Evolutionary conservation across 2,888 invertebrate species (phyloP), one percentile per base, ranked within the genome.

Genomic region (Euzetes globulus): DNA sequence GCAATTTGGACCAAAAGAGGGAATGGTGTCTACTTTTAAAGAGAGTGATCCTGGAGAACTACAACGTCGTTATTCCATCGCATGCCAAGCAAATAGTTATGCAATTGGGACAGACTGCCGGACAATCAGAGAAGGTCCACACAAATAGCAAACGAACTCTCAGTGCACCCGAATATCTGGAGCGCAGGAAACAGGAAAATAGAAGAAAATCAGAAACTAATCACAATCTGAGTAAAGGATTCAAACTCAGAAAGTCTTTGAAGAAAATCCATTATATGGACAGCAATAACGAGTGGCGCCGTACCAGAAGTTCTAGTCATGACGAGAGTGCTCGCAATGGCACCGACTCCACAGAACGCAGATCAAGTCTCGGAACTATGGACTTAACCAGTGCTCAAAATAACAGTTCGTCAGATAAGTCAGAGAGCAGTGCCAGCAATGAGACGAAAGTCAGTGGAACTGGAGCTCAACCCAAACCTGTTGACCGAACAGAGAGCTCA

Each of bases 11-110:
- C 72, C 92, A 93, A 85, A 94, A 94, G 84, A 86, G 92, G 75
- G 91, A 91, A 82, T 90, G 91, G 91, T 88, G 89, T 77, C 84
- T 88, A 77, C 89, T 90, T 81, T 85, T 91, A 78, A 91, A 91
- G 81, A 86, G 93, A 83, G 93, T 94, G 50, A 95, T 97, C 81
- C 85, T 97, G 79, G 95, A 96, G 82, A 95, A 94, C 84, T 95
- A 93, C 84, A 90, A 89, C 77, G 92, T 90, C 0, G 92, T 91
- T 78, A 96, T 97, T 81, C 96, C 96, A n/a, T 90, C 89, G 74
- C 94, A 94, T 81, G 96, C 95, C 19, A 88, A 92, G 79, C 93
- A 94, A 81, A 85, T 96, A 72, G 92, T 96, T 70, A 91, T 94
- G 88, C 89, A 91, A 82, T 86, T 93, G 4, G 75, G 75, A 37